Conservation (phyloP, 1,140 invertebrate species). For the Cecropterus lyciades region DNA sequence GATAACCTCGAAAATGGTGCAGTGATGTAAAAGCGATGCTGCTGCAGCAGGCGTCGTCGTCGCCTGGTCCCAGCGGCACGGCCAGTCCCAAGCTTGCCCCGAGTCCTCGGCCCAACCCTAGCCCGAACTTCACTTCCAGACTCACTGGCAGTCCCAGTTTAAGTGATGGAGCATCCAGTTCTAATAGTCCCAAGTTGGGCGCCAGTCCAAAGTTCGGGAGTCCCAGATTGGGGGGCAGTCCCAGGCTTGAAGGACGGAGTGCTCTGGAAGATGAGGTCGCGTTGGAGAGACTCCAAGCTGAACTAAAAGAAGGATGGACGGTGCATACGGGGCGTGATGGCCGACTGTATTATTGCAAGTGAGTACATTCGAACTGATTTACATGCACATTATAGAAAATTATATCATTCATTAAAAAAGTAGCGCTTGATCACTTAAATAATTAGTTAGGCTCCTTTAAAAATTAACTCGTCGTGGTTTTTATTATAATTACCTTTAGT, state of each 20-base stretch:
- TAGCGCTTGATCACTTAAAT: too few relatives aligned
- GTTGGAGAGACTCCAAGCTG: slow-evolving; percentile 82
- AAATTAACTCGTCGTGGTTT: too few relatives aligned
- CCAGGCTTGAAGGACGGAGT: slow-evolving; percentile 47
- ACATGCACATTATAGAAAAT: too few relatives aligned
- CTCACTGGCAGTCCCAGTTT: slow-evolving; percentile 61
- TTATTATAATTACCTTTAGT: too few relatives aligned
- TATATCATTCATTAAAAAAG: too few relatives aligned
- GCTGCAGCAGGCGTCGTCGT: slow-evolving; percentile 75
- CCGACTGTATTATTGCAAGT: slow-evolving; percentile 92
- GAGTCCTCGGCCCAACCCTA: slow-evolving; percentile 57
- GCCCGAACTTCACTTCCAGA: slow-evolving; percentile 58
- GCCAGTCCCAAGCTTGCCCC: slow-evolving; percentile 67
- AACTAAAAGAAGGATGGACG: slow-evolving; percentile 88
- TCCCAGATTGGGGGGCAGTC: slow-evolving; percentile 64
- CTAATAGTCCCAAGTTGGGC: slow-evolving; percentile 61
- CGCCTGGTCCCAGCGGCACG: slow-evolving; percentile 76
- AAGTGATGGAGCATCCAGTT: slow-evolving; percentile 64
- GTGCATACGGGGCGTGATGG: slow-evolving; percentile 89
- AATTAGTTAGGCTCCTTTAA: too few relatives aligned
- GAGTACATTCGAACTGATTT: too few relatives aligned
- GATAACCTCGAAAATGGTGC: slow-evolving; percentile 63
- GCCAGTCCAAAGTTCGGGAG: slow-evolving; percentile 70
- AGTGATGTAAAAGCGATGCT: slow-evolving; percentile 78
- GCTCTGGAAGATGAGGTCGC: slow-evolving; percentile 70